A percentile compares a stretch with the other conserved stretches of the same genome.
Evolutionary conservation across 2,113 vertebrate genomes (phyloP).

Genomic region (Ancistrus triradiatus): DNA sequence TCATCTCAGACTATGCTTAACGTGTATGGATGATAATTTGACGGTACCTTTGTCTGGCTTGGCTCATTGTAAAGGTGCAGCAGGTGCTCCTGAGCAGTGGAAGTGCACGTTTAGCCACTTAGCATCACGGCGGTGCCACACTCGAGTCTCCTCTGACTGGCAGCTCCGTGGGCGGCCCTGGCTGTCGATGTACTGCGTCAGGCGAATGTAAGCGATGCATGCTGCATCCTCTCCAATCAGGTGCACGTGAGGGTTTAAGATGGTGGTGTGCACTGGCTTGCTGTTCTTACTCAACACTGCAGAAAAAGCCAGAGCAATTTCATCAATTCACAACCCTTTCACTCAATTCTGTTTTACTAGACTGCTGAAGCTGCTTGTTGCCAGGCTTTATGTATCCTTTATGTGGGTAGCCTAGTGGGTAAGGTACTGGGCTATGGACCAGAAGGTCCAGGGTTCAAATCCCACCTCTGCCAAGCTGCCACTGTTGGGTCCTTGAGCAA

Average conservation of each 20-base stretch:
- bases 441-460: too few relatives aligned
- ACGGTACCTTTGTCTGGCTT: conserved; percentile 69
- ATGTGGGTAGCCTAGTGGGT: too few relatives aligned
- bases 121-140: conserved; percentile 95
- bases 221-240: conserved; percentile 96
- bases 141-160: conserved; percentile 95
- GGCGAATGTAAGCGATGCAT: conserved; percentile 97
- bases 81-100: conserved; percentile 97
- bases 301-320: too few relatives aligned
- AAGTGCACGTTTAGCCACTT: conserved; percentile 99
- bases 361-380: too few relatives aligned
- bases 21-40: neutral
- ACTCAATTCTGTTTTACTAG: too few relatives aligned
- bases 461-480: too few relatives aligned
- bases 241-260: conserved; percentile 96
- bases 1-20: too few relatives aligned
- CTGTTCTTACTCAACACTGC: conserved; percentile 97
- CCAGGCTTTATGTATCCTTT: too few relatives aligned
- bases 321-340: too few relatives aligned
- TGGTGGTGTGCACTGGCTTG: conserved; percentile 98
- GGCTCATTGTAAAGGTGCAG: conserved; percentile 95
- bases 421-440: too few relatives aligned
- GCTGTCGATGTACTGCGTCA: conserved; percentile 94
- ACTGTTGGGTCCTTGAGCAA: too few relatives aligned
- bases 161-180: conserved; percentile 94